phyloP scores from a whole-genome alignment of 2,888 invertebrate genomes.

The Mellilla xanthometata region DNA sequence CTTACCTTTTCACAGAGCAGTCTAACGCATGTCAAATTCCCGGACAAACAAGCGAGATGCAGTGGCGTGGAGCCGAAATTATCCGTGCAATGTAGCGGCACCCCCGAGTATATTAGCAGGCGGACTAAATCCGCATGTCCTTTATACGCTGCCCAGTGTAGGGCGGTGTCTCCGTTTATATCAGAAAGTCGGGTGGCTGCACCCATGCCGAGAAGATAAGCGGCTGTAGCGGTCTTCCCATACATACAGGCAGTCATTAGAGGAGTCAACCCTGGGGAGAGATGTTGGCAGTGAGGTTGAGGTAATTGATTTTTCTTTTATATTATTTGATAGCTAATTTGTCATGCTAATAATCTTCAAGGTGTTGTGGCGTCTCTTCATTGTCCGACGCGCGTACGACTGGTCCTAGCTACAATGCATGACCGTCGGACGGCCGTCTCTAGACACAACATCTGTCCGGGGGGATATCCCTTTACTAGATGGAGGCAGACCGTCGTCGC shows the following conservation, averaged over 20 bases:
- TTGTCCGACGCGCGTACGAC: no score
- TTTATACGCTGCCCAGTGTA: conserved; percentile 98
- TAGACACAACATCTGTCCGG: no score
- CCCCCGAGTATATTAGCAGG: conserved; percentile 94
- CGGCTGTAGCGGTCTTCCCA: conserved; percentile 94
- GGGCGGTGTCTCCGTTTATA: conserved; percentile 95
- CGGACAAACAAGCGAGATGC: conserved; percentile 94
- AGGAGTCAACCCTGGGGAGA: conserved; percentile 87
- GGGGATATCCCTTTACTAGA: no score
- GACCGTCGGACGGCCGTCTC: no score
- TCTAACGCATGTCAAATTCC: conserved; percentile 93
- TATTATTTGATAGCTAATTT: no score
- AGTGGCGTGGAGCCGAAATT: conserved; percentile 96
- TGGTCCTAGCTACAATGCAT: no score
- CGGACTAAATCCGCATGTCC: conserved; percentile 94
- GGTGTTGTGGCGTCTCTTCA: no score
- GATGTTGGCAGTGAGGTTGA: no score
- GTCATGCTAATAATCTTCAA: no score
- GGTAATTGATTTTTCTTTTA: no score
- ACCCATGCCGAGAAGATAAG: conserved; percentile 94
- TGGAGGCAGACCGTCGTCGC: no score
- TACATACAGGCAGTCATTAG: conserved; percentile 97
- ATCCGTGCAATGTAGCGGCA: conserved; percentile 93
- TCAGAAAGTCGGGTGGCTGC: conserved; percentile 93
- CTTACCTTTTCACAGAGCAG: conserved; percentile 92